Conservation (phyloP, 2,888 invertebrate species). For the Isotomurus palustris region DNA sequence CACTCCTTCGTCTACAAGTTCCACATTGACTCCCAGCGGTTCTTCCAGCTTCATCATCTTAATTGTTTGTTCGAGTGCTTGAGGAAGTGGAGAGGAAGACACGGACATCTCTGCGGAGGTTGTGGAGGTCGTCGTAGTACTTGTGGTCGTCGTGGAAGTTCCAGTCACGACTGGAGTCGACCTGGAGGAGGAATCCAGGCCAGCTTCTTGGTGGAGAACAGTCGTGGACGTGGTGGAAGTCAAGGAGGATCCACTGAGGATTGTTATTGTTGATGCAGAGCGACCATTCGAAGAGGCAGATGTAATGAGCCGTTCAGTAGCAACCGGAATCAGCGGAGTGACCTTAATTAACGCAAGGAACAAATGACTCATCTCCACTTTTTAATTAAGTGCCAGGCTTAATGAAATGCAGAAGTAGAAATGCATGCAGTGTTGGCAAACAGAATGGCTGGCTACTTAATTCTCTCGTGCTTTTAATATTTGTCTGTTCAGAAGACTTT, state of each 20-base stretch:
- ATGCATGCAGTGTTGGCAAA: too few species aligned
- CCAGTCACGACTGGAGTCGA: conserved; percentile 31
- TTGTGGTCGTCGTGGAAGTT: too few species aligned
- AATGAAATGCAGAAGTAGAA: too few species aligned
- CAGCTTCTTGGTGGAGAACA: conserved; percentile 32
- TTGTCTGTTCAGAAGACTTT: too few species aligned
- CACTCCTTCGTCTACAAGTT: conserved; percentile 57
- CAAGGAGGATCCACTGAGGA: conserved; percentile 30
- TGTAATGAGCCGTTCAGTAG: conserved; percentile 48
- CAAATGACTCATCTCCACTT: too few species aligned
- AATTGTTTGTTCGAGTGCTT: conserved; percentile 56
- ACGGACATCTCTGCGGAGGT: background rate
- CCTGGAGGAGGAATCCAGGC: conserved; percentile 25
- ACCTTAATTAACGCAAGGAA: too few species aligned
- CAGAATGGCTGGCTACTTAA: too few species aligned
- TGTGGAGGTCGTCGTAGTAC: conserved; percentile 26
- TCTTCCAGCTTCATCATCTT: conserved; percentile 57
- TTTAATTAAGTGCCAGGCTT: too few species aligned
- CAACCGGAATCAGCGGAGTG: conserved; percentile 47
- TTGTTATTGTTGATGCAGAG: background rate
- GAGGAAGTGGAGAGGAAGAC: conserved; percentile 49
- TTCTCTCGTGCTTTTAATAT: too few species aligned
- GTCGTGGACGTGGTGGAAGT: conserved; percentile 36
- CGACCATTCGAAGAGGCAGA: conserved; percentile 33
- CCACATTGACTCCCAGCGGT: conserved; percentile 57